Percentiles rank a stretch among this genome's conserved stretches.
Evolutionary conservation across 2,113 vertebrate species (phyloP).

Genomic region (Engystomops pustulosus): DNA sequence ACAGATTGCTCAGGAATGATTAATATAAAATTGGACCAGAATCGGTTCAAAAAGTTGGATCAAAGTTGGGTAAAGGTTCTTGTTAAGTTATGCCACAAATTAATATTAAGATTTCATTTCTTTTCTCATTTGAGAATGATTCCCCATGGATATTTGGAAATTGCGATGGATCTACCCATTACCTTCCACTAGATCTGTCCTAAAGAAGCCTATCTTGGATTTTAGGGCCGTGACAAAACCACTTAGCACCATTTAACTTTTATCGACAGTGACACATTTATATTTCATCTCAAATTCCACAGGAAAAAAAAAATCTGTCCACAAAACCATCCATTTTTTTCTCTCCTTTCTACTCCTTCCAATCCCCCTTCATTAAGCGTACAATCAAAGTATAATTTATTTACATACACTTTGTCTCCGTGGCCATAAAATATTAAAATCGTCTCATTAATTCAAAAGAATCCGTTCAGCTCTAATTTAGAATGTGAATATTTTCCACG

Average conservation of each 20-base stretch:
- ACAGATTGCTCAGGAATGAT: too few species aligned
- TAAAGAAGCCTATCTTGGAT: neutral
- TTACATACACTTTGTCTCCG: conserved; percentile 9
- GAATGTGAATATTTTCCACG: neutral
- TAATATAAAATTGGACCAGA: too few species aligned
- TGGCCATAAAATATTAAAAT: conserved; percentile 40
- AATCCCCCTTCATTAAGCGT: neutral
- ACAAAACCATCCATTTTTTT: neutral
- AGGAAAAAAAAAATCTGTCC: neutral
- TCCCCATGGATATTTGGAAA: too few species aligned
- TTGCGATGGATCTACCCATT: too few species aligned
- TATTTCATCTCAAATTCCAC: neutral
- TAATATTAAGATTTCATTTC: too few species aligned
- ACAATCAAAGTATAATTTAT: neutral
- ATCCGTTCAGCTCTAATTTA: neutral
- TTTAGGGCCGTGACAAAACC: neutral
- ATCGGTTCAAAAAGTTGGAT: too few species aligned
- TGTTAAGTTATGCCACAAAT: too few species aligned
- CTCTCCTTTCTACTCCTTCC: neutral
- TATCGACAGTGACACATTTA: neutral
- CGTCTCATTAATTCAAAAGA: conserved; percentile 11
- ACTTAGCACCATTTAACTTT: neutral
- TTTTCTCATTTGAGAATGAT: too few species aligned
- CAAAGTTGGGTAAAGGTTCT: too few species aligned
- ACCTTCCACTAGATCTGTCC: neutral